Percentiles rank a stretch among this genome's conserved stretches.
Evolutionary conservation across 2,888 invertebrate species (phyloP).

Genomic region (Ichneumoninae sp.): DNA sequence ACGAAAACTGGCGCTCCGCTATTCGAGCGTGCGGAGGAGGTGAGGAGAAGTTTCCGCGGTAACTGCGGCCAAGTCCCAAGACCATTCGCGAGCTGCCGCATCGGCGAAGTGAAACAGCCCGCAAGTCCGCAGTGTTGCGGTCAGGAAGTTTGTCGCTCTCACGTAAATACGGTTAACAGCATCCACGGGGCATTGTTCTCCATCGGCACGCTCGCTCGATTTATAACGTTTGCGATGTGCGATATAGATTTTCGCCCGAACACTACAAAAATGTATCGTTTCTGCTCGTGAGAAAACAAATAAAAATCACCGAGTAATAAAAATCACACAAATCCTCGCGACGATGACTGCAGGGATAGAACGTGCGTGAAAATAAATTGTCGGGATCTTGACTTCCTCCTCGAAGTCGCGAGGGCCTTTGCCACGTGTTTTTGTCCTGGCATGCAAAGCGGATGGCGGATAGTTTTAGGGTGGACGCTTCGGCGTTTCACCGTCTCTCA

Average conservation of each 20-base stretch:
- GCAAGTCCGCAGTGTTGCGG: slow-evolving; percentile 13
- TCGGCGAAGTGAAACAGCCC: slow-evolving; percentile 36
- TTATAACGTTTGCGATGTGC: not conserved
- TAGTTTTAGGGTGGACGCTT: not conserved
- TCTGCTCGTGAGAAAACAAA: not conserved
- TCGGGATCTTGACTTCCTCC: not conserved
- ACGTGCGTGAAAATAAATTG: slow-evolving; percentile 16
- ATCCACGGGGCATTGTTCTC: slow-evolving; percentile 31
- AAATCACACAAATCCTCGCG: not conserved
- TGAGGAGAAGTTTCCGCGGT: slow-evolving; percentile 40
- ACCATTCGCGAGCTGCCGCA: slow-evolving; percentile 43
- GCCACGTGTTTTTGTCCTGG: not conserved
- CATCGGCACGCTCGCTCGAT: slow-evolving; percentile 26
- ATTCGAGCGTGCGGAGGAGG: slow-evolving; percentile 9
- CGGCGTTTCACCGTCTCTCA: not conserved
- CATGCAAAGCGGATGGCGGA: not conserved
- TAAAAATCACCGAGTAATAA: not conserved
- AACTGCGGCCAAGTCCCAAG: slow-evolving; percentile 49
- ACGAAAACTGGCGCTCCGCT: slow-evolving; percentile 40
- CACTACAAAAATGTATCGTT: not conserved
- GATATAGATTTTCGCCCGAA: not conserved
- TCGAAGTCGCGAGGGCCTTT: not conserved
- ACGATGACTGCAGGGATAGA: not conserved
- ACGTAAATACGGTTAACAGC: slow-evolving; percentile 51
- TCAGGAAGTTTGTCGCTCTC: slow-evolving; percentile 46